phyloP scores from a whole-genome alignment of 2,113 vertebrate genomes.

The Vimba vimba region DNA sequence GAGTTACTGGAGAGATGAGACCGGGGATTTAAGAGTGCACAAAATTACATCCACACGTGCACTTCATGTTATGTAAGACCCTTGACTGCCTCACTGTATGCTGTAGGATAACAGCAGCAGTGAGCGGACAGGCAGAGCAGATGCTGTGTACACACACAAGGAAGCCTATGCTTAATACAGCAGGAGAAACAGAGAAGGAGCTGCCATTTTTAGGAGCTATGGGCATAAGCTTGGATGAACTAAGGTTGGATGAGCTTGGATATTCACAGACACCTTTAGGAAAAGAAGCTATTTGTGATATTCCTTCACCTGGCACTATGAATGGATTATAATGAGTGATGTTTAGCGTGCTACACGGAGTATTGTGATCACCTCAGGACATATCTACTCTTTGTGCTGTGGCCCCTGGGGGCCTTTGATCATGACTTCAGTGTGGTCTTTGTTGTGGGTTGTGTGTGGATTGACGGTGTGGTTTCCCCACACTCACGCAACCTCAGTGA shows the following conservation, averaged over 20 bases:
- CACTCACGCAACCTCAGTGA: conserved; percentile 38
- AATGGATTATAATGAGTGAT: conserved; percentile 9
- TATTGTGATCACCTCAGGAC: conserved; percentile 14
- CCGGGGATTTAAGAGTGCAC: conserved; percentile 53
- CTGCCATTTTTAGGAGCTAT: neutral
- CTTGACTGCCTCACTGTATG: conserved; percentile 27
- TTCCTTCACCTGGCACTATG: neutral
- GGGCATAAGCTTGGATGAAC: neutral
- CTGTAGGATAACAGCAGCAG: conserved; percentile 44
- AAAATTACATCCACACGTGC: conserved; percentile 49
- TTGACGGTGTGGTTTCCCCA: conserved; percentile 15
- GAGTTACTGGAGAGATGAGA: conserved; percentile 46
- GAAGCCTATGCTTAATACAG: conserved; percentile 7
- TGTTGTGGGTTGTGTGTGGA: conserved; percentile 42
- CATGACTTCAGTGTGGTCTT: conserved; percentile 41
- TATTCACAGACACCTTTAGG: neutral
- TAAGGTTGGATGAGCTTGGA: conserved; percentile 8
- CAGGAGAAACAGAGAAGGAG: neutral
- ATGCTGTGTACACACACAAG: conserved; percentile 11
- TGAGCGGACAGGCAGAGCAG: conserved; percentile 28
- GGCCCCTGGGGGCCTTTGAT: conserved; percentile 23
- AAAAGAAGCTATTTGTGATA: neutral
- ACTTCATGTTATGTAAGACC: conserved; percentile 52
- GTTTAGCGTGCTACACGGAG: neutral
- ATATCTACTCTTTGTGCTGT: neutral